Base-by-base conservation (phyloP, 30 jellyfish, hydroid and myxozoan genomes). In the Aurelia aurita region DNA sequence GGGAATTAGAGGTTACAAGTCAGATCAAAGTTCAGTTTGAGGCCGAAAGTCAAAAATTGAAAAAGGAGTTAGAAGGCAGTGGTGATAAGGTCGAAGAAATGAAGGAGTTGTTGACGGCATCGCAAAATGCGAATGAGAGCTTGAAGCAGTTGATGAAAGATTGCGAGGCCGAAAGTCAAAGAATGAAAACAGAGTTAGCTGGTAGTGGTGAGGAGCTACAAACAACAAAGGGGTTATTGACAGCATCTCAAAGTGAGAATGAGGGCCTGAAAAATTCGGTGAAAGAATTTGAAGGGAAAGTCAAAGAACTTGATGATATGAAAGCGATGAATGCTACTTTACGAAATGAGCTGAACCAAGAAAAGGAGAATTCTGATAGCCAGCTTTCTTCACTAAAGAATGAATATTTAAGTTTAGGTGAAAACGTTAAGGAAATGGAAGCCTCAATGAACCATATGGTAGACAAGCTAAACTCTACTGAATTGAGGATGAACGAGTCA, bases 371-470 rank as follows among this genome's bases (percentile, higher is more conserved):
- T 68, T 61, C 74, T 27, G 61, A 77, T 1, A 15, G 23, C 7
- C 59, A 32, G 43, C 1, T 39, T 5, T 45, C 74, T 28, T 63
- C 66, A 1, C 18, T 80, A 68, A 66, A 66, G 22, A 55, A 19
- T 5, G 84, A 80, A 31, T 80, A 55, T 31, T 0, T 47, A 12
- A 67, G 16, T 21, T 34, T 80, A 44, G 63, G 51, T 3, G 75
- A 39, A 9, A 66, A 83, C 21, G 75, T 83, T 1, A 29, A 49
- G n/a, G 87, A 83, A 27, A 55, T 83, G 93, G 87, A 83, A 21
- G 73, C 80, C 0, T 71, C 87, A 3, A 69, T 83, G 86, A 58
- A 70, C 21, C 87, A 68, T 20, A 83, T 83, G 86, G 79, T 83
- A 4, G 93, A 83, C 53, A 83, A 69, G 44, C 51, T 72, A 54